These are phyloP conservation scores for Chouioia cunea DNA, from an alignment of 2,888 invertebrate species.

Conservation along the genomic window DNA sequence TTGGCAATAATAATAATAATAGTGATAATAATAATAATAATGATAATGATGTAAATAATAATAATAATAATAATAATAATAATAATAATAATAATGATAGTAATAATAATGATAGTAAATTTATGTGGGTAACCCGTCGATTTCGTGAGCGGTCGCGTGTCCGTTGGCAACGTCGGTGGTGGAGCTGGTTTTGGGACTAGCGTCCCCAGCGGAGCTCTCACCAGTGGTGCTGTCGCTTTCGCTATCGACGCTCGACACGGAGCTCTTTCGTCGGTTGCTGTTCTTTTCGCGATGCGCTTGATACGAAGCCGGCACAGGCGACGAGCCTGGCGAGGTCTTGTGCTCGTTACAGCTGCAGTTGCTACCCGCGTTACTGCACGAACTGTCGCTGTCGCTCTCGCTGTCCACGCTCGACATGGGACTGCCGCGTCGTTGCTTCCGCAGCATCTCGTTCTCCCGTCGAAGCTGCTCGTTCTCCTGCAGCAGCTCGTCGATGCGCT, in stretches of 20 bases:
- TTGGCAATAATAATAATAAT: too few species aligned
- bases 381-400: constrained; percentile 70
- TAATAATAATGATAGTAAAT: too few species aligned
- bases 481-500: constrained; percentile 74
- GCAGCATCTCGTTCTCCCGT: constrained; percentile 74
- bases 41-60: too few species aligned
- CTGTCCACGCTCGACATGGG: constrained; percentile 69
- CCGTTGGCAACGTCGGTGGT: constrained; percentile 48
- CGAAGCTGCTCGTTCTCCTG: constrained; percentile 75
- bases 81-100: too few species aligned
- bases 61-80: too few species aligned
- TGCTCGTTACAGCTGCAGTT: constrained; percentile 55
- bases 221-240: constrained; percentile 68
- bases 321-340: constrained; percentile 53
- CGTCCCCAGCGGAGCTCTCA: constrained; percentile 48
- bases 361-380: constrained; percentile 50
- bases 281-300: constrained; percentile 52
- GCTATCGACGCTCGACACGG: constrained; percentile 67
- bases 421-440: constrained; percentile 54
- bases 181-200: constrained; percentile 41
- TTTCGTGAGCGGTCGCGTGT: constrained; percentile 52
- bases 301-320: constrained; percentile 50
- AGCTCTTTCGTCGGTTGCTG: constrained; percentile 54
- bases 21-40: too few species aligned
- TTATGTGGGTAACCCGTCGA: constrained; percentile 57